Percentiles rank a stretch among this genome's conserved stretches.
phyloP scores from a whole-genome alignment of 2,113 vertebrate genomes.

The Coregonus clupeaformis region DNA sequence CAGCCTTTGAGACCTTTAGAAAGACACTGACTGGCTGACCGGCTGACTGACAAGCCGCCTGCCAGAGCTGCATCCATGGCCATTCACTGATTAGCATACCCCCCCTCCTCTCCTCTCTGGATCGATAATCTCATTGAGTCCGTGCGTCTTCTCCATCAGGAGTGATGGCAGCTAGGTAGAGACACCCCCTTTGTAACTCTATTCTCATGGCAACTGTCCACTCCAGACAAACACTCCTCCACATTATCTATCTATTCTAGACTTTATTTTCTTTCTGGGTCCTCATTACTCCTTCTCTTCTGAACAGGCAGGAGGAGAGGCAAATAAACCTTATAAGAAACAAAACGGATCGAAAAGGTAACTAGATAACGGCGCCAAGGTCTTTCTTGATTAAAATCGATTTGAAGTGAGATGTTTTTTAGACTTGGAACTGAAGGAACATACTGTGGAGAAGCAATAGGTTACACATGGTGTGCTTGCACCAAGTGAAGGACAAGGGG shows the following conservation, averaged over 20 bases:
- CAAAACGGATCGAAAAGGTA: neutral
- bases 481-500: neutral
- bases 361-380: neutral
- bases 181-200: constrained; percentile 39
- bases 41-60: neutral
- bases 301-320: constrained; percentile 15
- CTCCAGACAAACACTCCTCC: constrained; percentile 56
- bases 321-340: constrained; percentile 15
- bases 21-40: constrained; percentile 30
- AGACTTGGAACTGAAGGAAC: neutral
- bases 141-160: constrained; percentile 65
- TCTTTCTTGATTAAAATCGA: neutral
- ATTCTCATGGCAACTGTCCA: constrained; percentile 66
- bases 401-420: neutral
- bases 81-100: constrained; percentile 59
- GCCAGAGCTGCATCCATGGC: neutral
- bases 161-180: constrained; percentile 53
- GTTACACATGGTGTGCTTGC: constrained; percentile 1
- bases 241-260: constrained; percentile 20
- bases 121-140: constrained; percentile 71
- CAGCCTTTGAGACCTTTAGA: neutral
- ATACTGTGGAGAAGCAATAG: neutral
- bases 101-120: constrained; percentile 32
- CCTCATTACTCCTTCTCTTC: constrained; percentile 27
- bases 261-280: constrained; percentile 32